Percentiles rank a stretch among this genome's conserved stretches.
Evolutionary conservation across 2,113 vertebrate species (phyloP).

Genomic region (Climacteris rufus): DNA sequence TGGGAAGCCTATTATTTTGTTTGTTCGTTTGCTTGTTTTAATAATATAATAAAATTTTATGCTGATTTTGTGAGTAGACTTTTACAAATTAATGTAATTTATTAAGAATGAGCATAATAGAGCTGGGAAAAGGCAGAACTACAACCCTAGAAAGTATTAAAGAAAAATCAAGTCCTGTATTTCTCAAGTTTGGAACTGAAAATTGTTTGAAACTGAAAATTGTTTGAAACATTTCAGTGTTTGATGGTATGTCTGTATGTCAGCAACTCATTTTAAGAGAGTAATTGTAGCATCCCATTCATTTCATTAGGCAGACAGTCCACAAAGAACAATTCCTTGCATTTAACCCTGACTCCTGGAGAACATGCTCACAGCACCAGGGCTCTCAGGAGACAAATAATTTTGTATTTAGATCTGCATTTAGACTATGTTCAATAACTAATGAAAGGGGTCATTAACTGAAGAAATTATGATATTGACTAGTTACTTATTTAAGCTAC

Average conservation of each 20-base stretch:
- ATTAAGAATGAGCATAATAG: neutral
- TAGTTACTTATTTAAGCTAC: neutral
- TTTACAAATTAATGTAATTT: neutral
- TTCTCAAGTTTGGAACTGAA: neutral
- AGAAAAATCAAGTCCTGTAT: neutral
- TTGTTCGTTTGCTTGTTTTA: neutral
- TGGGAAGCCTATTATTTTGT: neutral
- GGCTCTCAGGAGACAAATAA: neutral
- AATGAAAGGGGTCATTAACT: neutral
- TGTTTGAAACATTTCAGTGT: neutral
- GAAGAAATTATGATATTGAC: neutral
- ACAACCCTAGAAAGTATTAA: neutral
- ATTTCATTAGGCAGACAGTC: neutral
- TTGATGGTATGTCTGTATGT: neutral
- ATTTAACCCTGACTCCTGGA: neutral
- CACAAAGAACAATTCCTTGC: neutral
- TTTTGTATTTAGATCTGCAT: neutral
- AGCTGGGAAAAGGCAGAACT: neutral
- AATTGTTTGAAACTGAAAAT: neutral
- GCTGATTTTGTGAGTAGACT: neutral
- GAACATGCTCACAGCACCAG: neutral
- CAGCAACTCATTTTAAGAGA: neutral
- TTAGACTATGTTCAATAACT: neutral
- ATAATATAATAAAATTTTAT: neutral
- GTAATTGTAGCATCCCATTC: neutral